Percentiles rank a stretch among this genome's conserved stretches.
Evolutionary conservation across 2,888 invertebrate species (phyloP).

Genomic region (Ephialtes manifestator): DNA sequence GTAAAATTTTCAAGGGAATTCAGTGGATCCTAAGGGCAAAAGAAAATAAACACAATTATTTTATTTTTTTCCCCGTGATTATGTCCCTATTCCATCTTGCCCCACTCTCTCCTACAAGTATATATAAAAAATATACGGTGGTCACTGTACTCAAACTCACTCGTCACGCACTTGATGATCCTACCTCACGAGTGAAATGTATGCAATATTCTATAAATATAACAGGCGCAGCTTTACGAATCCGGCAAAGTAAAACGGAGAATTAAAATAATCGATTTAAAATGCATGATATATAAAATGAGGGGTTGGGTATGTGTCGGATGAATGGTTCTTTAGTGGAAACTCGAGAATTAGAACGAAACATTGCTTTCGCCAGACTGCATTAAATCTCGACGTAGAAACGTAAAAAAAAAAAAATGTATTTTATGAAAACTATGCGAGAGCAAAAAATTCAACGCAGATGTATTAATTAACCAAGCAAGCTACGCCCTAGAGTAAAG

Average conservation of each 20-base stretch:
- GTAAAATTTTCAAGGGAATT: too few relatives aligned
- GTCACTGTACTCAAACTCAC: conserved; percentile 40
- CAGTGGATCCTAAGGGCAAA: too few relatives aligned
- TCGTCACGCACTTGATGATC: conserved; percentile 57
- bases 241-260: conserved; percentile 45
- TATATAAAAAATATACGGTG: conserved; percentile 16
- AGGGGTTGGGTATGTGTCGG: conserved; percentile 29
- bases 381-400: background rate
- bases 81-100: too few relatives aligned
- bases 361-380: too few relatives aligned
- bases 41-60: too few relatives aligned
- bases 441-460: background rate
- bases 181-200: conserved; percentile 1
- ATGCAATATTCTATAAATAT: conserved; percentile 8
- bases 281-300: conserved; percentile 44
- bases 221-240: conserved; percentile 47
- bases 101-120: too few relatives aligned
- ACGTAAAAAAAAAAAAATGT: too few relatives aligned
- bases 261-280: conserved; percentile 66
- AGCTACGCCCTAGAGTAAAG: background rate
- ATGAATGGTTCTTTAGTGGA: conserved; percentile 59
- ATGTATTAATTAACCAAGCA: background rate
- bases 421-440: background rate
- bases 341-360: conserved; percentile 31
- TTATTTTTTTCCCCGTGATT: too few relatives aligned